A percentile compares a stretch with the other conserved stretches of the same genome.
Evolutionary conservation across 2,113 vertebrate genomes (phyloP).

Genomic region (Danionella cerebrum): DNA sequence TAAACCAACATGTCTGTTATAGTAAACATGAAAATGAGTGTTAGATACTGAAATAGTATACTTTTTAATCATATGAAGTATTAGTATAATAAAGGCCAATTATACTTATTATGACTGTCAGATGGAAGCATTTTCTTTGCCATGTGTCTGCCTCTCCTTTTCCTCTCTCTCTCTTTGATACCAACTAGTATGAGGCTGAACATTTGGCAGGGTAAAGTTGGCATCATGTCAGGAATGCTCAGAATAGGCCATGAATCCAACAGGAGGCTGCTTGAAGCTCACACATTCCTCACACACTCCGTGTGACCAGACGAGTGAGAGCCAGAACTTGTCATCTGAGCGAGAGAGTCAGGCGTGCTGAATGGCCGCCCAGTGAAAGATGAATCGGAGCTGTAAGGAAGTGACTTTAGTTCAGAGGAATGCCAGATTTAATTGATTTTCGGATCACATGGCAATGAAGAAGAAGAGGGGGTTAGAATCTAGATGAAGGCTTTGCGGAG

Average conservation of each 20-base stretch:
- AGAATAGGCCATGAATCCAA: conserved; percentile 15
- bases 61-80: too few species aligned
- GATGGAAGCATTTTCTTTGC: conserved; percentile 7
- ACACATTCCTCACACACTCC: conserved; percentile 12
- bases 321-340: conserved; percentile 20
- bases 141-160: background rate
- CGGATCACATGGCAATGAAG: conserved; percentile 58
- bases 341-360: conserved; percentile 4
- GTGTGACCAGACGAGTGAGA: conserved; percentile 17
- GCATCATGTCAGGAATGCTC: conserved; percentile 15
- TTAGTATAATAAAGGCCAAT: background rate
- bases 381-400: conserved; percentile 52
- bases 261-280: conserved; percentile 24
- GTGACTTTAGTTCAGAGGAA: conserved; percentile 76
- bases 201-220: conserved; percentile 10
- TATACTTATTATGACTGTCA: background rate
- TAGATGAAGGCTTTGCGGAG: conserved; percentile 29
- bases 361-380: conserved; percentile 11
- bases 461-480: conserved; percentile 41
- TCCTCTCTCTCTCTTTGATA: background rate
- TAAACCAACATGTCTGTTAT: too few species aligned
- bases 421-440: conserved; percentile 77
- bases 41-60: too few species aligned
- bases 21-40: too few species aligned
- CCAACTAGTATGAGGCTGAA: background rate